Percentiles rank a stretch among this genome's conserved stretches.
phyloP scores from a whole-genome alignment of 2,113 vertebrate genomes.

The Cheilinus undulatus region DNA sequence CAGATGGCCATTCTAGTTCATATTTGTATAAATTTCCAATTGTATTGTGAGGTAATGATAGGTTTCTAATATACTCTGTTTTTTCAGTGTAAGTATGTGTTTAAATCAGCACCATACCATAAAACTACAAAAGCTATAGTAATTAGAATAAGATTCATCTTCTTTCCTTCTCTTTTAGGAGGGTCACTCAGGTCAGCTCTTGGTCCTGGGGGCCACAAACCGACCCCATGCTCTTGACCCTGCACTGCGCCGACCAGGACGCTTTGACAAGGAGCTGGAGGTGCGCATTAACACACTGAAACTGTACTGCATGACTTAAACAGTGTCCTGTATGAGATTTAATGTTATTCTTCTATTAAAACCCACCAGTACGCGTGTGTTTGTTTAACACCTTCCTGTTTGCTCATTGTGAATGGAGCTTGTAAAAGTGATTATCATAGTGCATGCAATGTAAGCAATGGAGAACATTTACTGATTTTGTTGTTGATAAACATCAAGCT shows the following conservation, averaged over 20 bases:
- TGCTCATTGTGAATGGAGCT: background rate
- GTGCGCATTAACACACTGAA: constrained; percentile 47
- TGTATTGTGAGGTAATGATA: no score
- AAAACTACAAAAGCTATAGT: background rate
- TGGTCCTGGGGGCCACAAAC: constrained; percentile 96
- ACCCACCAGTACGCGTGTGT: no score
- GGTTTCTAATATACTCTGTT: background rate
- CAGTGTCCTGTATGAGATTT: no score
- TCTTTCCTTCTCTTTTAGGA: constrained; percentile 80
- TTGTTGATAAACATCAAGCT: background rate
- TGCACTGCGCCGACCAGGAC: constrained; percentile 91
- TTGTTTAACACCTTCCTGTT: background rate
- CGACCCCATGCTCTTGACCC: constrained; percentile 92
- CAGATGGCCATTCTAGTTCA: no score
- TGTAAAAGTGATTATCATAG: background rate
- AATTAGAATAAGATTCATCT: background rate
- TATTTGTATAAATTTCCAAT: no score
- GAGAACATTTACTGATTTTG: no score
- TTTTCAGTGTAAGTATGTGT: background rate
- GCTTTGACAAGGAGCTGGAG: constrained; percentile 97
- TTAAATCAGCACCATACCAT: background rate
- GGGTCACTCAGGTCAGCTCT: constrained; percentile 88
- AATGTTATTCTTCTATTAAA: no score
- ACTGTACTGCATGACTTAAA: no score
- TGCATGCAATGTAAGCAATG: background rate